Evolutionary conservation across 2,888 invertebrate species (phyloP).

Genomic region (Eupithecia centaureata): DNA sequence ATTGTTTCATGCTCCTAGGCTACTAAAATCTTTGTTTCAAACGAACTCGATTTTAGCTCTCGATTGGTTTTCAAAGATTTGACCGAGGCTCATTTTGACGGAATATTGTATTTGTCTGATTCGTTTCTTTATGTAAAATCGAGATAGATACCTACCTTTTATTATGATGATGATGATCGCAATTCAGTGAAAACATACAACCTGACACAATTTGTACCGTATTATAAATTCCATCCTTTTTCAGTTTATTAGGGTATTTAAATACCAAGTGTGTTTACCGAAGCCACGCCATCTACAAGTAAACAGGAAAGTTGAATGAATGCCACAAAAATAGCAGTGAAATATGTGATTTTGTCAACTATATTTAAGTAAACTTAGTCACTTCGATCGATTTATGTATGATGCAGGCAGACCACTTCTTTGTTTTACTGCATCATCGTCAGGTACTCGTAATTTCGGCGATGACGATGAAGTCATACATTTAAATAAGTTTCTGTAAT

Average conservation of each 20-base stretch:
- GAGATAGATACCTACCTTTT: too few relatives aligned
- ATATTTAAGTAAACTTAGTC: slow-evolving; percentile 21
- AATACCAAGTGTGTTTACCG: not conserved
- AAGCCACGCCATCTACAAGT: not conserved
- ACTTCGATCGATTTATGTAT: slow-evolving; percentile 18
- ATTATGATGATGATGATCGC: too few relatives aligned
- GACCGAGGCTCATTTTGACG: too few relatives aligned
- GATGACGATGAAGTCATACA: slow-evolving; percentile 18
- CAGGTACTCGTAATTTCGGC: not conserved
- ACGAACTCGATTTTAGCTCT: too few relatives aligned
- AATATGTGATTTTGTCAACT: not conserved
- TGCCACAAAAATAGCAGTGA: not conserved
- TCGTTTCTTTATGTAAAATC: too few relatives aligned
- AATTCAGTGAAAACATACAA: not conserved
- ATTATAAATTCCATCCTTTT: not conserved
- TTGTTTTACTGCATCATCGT: slow-evolving; percentile 22
- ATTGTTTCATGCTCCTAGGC: too few relatives aligned
- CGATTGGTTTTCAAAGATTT: too few relatives aligned
- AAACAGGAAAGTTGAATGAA: not conserved
- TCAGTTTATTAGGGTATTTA: not conserved
- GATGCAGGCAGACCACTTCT: not conserved
- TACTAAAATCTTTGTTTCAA: too few relatives aligned
- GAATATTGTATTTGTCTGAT: too few relatives aligned
- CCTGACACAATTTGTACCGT: not conserved
- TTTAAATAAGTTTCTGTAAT: slow-evolving; percentile 2